Evolutionary conservation across 1,140 invertebrate genomes (phyloP).

Genomic region (Macrocentrus cingulum): DNA sequence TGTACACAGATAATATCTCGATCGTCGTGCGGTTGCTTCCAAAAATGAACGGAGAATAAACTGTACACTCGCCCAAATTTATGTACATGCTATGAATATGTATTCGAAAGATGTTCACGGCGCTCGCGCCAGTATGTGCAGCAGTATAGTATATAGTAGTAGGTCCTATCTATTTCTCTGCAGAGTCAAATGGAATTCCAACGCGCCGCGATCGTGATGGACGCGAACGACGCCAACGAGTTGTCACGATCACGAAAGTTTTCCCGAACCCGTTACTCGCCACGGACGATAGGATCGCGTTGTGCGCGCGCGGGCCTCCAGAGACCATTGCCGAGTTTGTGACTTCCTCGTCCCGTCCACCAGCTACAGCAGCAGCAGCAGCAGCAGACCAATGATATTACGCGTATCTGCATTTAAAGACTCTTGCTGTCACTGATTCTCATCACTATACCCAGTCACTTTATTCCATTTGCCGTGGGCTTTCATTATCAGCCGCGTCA

Average conservation of each 20-base stretch:
- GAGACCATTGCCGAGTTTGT: not conserved
- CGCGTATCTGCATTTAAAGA: too few relatives aligned
- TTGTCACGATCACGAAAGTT: conserved; percentile 34
- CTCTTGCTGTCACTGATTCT: too few relatives aligned
- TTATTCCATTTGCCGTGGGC: too few relatives aligned
- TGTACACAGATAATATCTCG: conserved; percentile 3
- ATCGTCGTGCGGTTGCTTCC: not conserved
- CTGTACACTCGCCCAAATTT: too few relatives aligned
- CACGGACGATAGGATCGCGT: conserved; percentile 29
- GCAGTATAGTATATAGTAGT: not conserved
- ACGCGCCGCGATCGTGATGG: conserved; percentile 28
- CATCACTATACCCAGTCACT: too few relatives aligned
- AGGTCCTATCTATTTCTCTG: not conserved
- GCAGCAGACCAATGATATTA: too few relatives aligned
- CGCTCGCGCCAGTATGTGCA: not conserved
- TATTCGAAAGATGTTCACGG: too few relatives aligned
- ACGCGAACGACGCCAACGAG: conserved; percentile 27
- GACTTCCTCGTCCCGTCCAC: too few relatives aligned
- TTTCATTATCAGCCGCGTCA: too few relatives aligned
- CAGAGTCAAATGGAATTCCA: conserved; percentile 21
- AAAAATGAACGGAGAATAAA: too few relatives aligned
- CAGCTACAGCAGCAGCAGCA: too few relatives aligned
- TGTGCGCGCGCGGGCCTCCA: conserved; percentile 19
- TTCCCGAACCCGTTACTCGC: conserved; percentile 31
- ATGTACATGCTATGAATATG: too few relatives aligned